Percentiles rank a stretch among this genome's conserved stretches.
phyloP scores from a whole-genome alignment of 2,797 vertebrate species.

The Hydrolagus colliei region DNA sequence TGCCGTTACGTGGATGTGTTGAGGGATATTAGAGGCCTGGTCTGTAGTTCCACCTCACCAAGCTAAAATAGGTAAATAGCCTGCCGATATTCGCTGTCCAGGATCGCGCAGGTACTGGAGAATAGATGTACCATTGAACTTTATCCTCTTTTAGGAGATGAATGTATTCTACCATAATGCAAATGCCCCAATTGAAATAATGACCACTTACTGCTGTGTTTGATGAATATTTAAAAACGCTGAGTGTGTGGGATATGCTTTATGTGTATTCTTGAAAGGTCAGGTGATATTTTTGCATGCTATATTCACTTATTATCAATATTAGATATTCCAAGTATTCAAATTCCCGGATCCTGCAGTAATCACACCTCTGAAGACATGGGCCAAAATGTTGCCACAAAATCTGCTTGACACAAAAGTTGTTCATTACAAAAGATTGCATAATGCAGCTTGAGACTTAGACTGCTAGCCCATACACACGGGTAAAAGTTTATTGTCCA shows the following conservation, averaged over 20 bases:
- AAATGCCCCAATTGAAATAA: constrained; percentile 3
- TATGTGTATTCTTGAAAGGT: neutral
- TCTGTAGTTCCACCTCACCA: no score
- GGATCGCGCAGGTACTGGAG: no score
- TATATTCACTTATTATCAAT: constrained; percentile 7
- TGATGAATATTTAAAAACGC: constrained; percentile 7
- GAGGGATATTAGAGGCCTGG: no score
- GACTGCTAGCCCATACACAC: neutral
- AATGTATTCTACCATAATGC: neutral
- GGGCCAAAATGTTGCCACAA: neutral
- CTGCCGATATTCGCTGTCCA: no score
- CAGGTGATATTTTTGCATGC: constrained; percentile 20
- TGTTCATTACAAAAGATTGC: neutral
- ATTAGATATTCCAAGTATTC: neutral
- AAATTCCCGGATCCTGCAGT: constrained; percentile 11
- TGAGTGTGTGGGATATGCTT: neutral
- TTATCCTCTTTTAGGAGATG: neutral
- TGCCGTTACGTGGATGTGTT: no score
- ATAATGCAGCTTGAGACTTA: neutral
- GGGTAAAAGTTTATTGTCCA: neutral
- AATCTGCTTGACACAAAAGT: neutral
- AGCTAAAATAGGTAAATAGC: no score
- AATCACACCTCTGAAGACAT: neutral
- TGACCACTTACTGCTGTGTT: neutral
- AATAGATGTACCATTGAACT: no score